phyloP scores from a whole-genome alignment of 2,888 invertebrate species.

The Lordiphosa fenestrarum region DNA sequence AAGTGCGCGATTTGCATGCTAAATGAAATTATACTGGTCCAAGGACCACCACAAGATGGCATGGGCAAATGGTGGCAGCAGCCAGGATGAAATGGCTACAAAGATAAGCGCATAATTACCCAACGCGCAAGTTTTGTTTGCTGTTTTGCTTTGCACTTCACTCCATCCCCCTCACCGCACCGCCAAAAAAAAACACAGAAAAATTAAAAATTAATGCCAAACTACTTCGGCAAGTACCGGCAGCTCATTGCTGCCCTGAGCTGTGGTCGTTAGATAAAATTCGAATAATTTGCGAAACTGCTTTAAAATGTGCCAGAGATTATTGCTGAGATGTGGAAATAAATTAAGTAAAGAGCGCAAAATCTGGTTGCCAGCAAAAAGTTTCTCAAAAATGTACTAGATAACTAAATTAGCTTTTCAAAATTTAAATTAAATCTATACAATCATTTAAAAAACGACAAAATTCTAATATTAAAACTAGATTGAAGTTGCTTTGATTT shows the following conservation, averaged over 20 bases:
- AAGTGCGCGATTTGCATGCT: conserved; percentile 60
- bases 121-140: conserved; percentile 26
- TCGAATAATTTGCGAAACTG: conserved; percentile 13
- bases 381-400: background rate
- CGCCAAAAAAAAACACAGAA: conserved; percentile 1
- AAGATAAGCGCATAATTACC: conserved; percentile 67
- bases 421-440: too few species aligned
- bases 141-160: conserved; percentile 21
- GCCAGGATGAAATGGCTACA: conserved; percentile 38
- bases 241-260: conserved; percentile 11
- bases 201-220: conserved; percentile 61
- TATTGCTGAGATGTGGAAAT: background rate
- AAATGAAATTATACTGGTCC: conserved; percentile 53
- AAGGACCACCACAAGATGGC: conserved; percentile 1
- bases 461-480: too few species aligned
- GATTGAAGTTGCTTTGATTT: too few species aligned
- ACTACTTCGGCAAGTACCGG: conserved; percentile 42
- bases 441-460: too few species aligned
- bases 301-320: conserved; percentile 4
- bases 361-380: background rate
- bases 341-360: background rate
- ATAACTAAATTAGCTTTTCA: conserved; percentile 1
- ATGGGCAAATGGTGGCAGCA: background rate
- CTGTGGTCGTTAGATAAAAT: conserved; percentile 39
- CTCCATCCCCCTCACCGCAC: background rate